Conservation (phyloP, 2,113 vertebrate genomes). For the Limnothrissa miodon region DNA sequence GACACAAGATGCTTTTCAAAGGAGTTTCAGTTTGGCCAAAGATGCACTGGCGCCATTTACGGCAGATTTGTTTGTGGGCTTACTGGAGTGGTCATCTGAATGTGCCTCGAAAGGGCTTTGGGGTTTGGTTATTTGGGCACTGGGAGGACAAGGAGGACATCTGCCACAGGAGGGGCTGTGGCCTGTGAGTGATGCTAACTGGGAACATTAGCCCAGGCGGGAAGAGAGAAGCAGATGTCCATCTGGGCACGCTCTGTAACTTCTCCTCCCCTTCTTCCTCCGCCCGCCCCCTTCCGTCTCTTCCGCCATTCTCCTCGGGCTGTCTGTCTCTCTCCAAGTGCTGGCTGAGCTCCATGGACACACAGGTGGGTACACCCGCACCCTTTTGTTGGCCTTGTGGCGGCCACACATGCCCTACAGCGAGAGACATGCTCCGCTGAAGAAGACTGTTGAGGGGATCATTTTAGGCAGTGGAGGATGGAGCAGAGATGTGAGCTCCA, state of each 20-base stretch:
- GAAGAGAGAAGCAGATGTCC: slow-evolving; percentile 50
- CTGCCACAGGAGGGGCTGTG: slow-evolving; percentile 42
- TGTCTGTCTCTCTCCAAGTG: neutral
- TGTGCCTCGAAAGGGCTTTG: neutral
- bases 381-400: neutral
- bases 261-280: neutral
- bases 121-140: neutral
- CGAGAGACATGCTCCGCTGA: neutral
- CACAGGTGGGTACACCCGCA: neutral
- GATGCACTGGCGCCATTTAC: neutral
- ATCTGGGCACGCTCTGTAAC: slow-evolving; percentile 47
- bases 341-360: slow-evolving; percentile 21
- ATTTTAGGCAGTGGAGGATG: neutral
- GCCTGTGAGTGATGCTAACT: slow-evolving; percentile 43
- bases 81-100: neutral
- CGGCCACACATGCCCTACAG: neutral
- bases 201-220: slow-evolving; percentile 49
- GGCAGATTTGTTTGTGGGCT: neutral
- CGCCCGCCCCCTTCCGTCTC: neutral
- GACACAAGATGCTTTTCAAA: neutral
- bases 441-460: neutral
- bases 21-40: neutral
- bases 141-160: slow-evolving; percentile 41
- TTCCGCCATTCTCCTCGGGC: neutral
- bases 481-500: neutral